These are phyloP conservation scores for sheep (Ovis aries) DNA, from an alignment of 2,113 vertebrate genomes.

Conservation along the genomic window ARS-UI_Ramb_v3.0 NC_056058.1:99341501-99342000, in stretches of 20 bases:
- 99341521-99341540: accelerated
- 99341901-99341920: constrained; percentile 9
- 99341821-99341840: background rate
- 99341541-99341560: background rate
- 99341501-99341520: background rate
- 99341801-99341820: background rate
- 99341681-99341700: background rate
- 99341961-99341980: background rate
- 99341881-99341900: background rate
- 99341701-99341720: background rate
- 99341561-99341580: background rate
- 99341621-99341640: background rate
- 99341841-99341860: background rate
- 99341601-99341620: background rate
- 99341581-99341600: background rate
- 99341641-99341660: background rate
- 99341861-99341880: background rate
- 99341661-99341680: background rate
- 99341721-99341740: constrained; percentile 3
- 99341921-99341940: constrained; percentile 1
- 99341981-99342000: background rate
- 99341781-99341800: background rate
- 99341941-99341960: constrained; percentile 42
- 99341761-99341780: background rate
- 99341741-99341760: background rate